Percentiles rank a stretch among this genome's conserved stretches.
Conservation (phyloP, 2,888 invertebrate genomes). For the Hypercompe scribonia region DNA sequence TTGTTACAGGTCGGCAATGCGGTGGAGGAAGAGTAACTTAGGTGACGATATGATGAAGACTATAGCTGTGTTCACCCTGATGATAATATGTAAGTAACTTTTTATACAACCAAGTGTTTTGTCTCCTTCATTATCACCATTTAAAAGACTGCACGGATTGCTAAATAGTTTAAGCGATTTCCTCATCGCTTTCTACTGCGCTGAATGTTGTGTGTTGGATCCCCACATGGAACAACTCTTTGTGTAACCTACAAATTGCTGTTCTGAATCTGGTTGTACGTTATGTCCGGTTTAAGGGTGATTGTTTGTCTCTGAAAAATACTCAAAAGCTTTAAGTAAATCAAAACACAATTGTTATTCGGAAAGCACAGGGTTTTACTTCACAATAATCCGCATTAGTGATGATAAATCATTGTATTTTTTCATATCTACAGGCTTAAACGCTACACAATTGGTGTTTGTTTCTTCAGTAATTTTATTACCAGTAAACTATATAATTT, state of each 20-base stretch:
- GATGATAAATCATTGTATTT: neutral
- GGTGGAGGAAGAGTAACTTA: slow-evolving; percentile 65
- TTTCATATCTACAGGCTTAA: neutral
- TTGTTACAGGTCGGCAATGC: slow-evolving; percentile 70
- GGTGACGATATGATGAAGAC: slow-evolving; percentile 59
- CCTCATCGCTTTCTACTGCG: too few relatives aligned
- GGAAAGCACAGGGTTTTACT: neutral
- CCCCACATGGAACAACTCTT: too few relatives aligned
- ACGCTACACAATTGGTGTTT: neutral
- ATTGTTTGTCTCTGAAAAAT: too few relatives aligned
- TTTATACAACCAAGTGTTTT: neutral
- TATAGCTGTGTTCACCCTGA: slow-evolving; percentile 51
- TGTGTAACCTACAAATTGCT: too few relatives aligned
- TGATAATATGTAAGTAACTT: slow-evolving; percentile 64
- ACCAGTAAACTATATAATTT: neutral
- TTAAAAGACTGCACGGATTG: neutral
- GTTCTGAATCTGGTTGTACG: too few relatives aligned
- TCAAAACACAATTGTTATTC: too few relatives aligned
- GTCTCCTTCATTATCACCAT: neutral
- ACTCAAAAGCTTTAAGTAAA: too few relatives aligned
- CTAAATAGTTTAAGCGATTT: too few relatives aligned
- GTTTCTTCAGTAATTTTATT: neutral
- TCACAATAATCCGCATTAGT: neutral
- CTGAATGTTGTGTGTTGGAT: too few relatives aligned
- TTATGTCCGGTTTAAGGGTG: too few relatives aligned